Evolutionary conservation across 2,888 invertebrate species (phyloP), one percentile per base, ranked within the genome.

Genomic region (Acronicta psi): DNA sequence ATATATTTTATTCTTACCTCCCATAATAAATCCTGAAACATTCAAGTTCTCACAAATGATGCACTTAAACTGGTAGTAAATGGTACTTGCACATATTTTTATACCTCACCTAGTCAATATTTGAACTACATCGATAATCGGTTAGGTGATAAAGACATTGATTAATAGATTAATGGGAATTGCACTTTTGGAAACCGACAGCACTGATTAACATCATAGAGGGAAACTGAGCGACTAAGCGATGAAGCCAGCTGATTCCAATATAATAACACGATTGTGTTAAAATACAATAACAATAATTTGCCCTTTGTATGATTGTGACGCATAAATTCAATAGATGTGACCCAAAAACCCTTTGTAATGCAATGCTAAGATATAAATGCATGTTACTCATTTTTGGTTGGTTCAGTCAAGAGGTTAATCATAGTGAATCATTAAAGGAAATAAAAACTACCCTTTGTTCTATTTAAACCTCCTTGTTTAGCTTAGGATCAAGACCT

Each of bases 211-310:
- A 34, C 10, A n/a, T 49, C 50, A 17, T 47, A 29, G 2, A 37
- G 37, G 18, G 6, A 37, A 66, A 43, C 66, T 5, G 44, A 36
- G 14, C 4, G 8, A 11, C 6, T 41, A 41, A 2, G 18, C 34
- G 36, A 25, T 1, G 1, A n/a, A 20, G 14, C 9, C 16, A 16
- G 13, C 16, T 41, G 25, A 46, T 38, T 43, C 17, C 3, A 50
- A 41, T 11, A 68, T 59, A 69, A 68, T 59, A 47, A 41, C 7
- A 2, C 43, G 42, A 64, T 68, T 68, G 64, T 68, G 17, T 9
- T 41, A 9, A 47, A 25, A 3, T 34, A 69, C 59, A 64, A 68
- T 69, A 29, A 50, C 47, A 54, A n/a, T n/a, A 34, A 34, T 54
- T 46, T 40, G 46, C n/a, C 13, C 34, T 51, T 41, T 51, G 41